Percentiles rank a stretch among this genome's conserved stretches.
Evolutionary conservation across 2,797 vertebrate genomes (phyloP).

Genomic region (Pyrocephalus nanus): DNA sequence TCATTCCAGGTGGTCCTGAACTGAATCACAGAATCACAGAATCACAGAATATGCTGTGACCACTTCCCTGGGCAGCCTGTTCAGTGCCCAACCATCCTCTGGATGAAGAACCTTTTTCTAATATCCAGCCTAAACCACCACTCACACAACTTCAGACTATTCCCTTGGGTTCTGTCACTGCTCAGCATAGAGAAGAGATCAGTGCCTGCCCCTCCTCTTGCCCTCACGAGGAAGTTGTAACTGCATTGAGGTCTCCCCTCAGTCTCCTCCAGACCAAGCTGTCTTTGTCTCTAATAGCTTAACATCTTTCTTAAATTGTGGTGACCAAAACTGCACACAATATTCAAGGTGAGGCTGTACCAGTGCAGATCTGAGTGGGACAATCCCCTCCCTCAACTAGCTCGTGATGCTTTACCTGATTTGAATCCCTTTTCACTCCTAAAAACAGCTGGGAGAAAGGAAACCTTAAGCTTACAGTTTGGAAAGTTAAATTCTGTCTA

Average conservation of each 20-base stretch:
- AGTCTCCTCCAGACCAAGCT: neutral
- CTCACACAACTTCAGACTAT: neutral
- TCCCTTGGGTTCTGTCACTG: neutral
- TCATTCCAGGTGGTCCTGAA: neutral
- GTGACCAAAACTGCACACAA: neutral
- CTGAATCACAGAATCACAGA: neutral
- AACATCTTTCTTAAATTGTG: too few species aligned
- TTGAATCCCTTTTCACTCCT: neutral
- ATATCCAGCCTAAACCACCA: neutral
- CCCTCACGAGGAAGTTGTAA: neutral
- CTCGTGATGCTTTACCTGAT: neutral
- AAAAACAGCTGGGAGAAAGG: neutral
- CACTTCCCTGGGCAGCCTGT: neutral
- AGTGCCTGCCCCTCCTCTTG: neutral
- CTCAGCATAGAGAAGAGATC: neutral
- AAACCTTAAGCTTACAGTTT: neutral
- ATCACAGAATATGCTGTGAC: neutral
- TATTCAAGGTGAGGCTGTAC: neutral
- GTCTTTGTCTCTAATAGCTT: neutral
- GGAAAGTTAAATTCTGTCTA: neutral
- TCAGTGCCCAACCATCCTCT: neutral
- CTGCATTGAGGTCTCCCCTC: neutral
- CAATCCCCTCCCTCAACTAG: neutral
- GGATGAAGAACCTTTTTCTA: neutral
- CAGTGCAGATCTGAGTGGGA: neutral